Conservation (phyloP, 2,888 invertebrate species). For the Lasioglossum leucozonium region DNA sequence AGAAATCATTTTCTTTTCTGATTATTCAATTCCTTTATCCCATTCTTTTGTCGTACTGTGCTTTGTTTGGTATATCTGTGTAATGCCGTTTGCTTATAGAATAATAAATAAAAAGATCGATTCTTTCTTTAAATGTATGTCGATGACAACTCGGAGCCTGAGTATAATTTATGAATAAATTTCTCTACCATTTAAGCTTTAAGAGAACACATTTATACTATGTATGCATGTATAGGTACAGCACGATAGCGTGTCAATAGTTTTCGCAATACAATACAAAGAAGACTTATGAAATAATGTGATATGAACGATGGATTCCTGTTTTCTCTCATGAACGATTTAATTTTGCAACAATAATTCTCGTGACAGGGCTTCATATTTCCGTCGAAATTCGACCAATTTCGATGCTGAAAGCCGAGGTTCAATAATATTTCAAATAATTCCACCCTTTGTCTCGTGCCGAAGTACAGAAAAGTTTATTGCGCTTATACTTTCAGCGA, state of each 20-base stretch:
- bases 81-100: neutral
- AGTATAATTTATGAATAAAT: neutral
- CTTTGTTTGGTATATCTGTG: neutral
- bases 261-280: neutral
- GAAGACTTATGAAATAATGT: slow-evolving; percentile 20
- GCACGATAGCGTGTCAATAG: neutral
- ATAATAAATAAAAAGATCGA: neutral
- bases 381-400: slow-evolving; percentile 35
- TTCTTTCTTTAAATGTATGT: neutral
- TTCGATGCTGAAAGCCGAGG: slow-evolving; percentile 36
- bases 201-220: neutral
- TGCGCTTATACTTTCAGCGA: slow-evolving; percentile 38
- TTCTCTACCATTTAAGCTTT: neutral
- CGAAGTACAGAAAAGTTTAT: slow-evolving; percentile 31
- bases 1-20: neutral
- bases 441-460: slow-evolving; percentile 23
- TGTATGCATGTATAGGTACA: neutral
- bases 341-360: slow-evolving; percentile 42
- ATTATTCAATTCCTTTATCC: slow-evolving; percentile 7
- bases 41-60: neutral
- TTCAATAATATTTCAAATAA: slow-evolving; percentile 51
- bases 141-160: neutral
- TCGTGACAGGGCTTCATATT: neutral
- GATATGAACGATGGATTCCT: slow-evolving; percentile 19
- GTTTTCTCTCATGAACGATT: slow-evolving; percentile 11